Conservation (phyloP, 2,113 vertebrate species). For the Hippocampus barbouri region DNA sequence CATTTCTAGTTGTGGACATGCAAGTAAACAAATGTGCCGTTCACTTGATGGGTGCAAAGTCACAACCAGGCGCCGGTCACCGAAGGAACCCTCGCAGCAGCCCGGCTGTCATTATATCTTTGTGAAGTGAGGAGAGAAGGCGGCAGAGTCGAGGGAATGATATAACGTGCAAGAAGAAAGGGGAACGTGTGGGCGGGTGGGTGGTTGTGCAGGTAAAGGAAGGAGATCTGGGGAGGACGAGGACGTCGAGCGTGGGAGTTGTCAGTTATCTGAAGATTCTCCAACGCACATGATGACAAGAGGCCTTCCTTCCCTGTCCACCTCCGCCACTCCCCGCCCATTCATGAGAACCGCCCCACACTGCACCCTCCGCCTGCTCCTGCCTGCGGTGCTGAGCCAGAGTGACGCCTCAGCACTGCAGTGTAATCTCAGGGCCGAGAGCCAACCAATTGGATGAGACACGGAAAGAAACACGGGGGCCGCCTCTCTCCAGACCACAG, state of each 20-base stretch:
- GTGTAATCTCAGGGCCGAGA: slow-evolving; percentile 64
- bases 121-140: slow-evolving; percentile 38
- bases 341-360: slow-evolving; percentile 5
- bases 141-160: slow-evolving; percentile 22
- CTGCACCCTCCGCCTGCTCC: slow-evolving; percentile 33
- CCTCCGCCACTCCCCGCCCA: slow-evolving; percentile 39
- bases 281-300: slow-evolving; percentile 48
- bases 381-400: slow-evolving; percentile 55
- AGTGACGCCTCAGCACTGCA: slow-evolving; percentile 70
- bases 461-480: slow-evolving; percentile 38
- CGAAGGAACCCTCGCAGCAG: slow-evolving; percentile 27
- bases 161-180: slow-evolving; percentile 50
- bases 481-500: not conserved
- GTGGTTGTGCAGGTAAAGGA: slow-evolving; percentile 20
- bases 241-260: slow-evolving; percentile 54
- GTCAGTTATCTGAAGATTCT: slow-evolving; percentile 54
- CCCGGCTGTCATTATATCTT: slow-evolving; percentile 36
- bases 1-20: not conserved
- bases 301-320: slow-evolving; percentile 24
- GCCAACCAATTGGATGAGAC: slow-evolving; percentile 57
- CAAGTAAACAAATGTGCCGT: not conserved
- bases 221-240: slow-evolving; percentile 17
- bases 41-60: not conserved
- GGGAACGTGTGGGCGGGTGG: slow-evolving; percentile 44
- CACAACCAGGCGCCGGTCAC: slow-evolving; percentile 8